Evolutionary conservation across 2,113 vertebrate species (phyloP).

Genomic region (Carassius carassius): DNA sequence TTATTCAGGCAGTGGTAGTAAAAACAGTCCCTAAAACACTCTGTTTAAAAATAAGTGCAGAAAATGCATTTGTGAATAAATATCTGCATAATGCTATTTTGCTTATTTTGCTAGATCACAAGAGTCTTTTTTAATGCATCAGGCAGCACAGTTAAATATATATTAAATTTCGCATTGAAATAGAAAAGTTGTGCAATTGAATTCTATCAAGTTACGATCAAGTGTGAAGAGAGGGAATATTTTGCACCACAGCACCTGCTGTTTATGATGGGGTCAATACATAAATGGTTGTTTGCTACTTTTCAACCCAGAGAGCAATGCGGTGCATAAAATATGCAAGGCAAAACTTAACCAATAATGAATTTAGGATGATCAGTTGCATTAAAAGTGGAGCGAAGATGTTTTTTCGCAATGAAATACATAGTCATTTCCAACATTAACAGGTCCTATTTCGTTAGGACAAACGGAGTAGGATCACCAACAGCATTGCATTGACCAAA

Average conservation of each 20-base stretch:
- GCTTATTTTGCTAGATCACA: neutral
- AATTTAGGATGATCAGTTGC: neutral
- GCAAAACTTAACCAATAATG: neutral
- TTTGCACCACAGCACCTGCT: conserved; percentile 7
- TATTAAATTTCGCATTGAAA: neutral
- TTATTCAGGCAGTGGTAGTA: neutral
- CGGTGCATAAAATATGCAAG: conserved; percentile 7
- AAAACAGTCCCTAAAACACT: neutral
- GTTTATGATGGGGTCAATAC: neutral
- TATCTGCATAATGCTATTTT: neutral
- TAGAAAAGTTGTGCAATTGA: neutral
- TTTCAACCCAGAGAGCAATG: conserved; percentile 2
- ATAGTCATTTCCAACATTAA: neutral
- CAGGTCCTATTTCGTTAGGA: neutral
- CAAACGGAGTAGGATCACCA: neutral
- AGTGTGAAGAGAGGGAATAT: neutral
- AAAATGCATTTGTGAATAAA: neutral
- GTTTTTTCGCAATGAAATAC: neutral
- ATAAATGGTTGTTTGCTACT: conserved; percentile 27
- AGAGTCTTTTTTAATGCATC: neutral
- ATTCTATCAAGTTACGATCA: neutral
- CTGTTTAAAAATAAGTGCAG: no score
- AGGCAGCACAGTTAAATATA: neutral
- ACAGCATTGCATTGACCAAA: neutral
- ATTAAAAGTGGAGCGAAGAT: neutral